These are phyloP conservation scores for Silurus aristotelis DNA, from an alignment of 2,797 vertebrate species.

Conservation along the genomic window DNA sequence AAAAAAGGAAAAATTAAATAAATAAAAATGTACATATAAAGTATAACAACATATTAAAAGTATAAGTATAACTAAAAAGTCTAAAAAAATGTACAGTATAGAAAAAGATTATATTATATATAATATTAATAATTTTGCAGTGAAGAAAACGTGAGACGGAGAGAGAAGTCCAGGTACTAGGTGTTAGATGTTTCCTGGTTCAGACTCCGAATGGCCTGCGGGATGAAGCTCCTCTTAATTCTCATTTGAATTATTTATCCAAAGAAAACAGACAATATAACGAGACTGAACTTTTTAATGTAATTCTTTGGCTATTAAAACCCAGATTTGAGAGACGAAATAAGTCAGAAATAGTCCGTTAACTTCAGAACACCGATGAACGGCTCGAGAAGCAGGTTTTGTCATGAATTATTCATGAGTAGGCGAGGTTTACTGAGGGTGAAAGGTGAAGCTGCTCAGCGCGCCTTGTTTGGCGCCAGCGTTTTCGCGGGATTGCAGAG, in stretches of 20 bases:
- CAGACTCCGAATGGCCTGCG: no score
- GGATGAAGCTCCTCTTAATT: no score
- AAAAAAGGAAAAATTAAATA: no score
- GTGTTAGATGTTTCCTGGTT: no score
- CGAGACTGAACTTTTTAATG: neutral
- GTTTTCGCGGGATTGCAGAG: conserved; percentile 72
- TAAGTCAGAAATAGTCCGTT: no score
- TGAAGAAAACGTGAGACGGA: neutral
- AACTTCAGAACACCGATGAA: neutral
- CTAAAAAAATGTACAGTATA: no score
- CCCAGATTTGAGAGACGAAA: neutral
- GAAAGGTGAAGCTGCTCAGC: conserved; percentile 70
- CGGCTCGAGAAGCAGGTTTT: neutral
- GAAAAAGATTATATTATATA: no score
- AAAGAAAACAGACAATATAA: neutral
- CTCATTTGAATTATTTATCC: neutral
- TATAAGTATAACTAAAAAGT: no score
- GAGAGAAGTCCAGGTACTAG: no score
- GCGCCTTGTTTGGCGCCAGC: conserved; percentile 79
- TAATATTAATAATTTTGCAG: no score
- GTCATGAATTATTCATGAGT: conserved; percentile 39
- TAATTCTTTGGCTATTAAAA: neutral
- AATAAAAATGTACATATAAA: no score
- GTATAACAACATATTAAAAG: no score
- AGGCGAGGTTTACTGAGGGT: conserved; percentile 65